These are phyloP conservation scores for Microtus richardsoni DNA, from an alignment of 2,113 vertebrate species.

Conservation along the genomic window DNA sequence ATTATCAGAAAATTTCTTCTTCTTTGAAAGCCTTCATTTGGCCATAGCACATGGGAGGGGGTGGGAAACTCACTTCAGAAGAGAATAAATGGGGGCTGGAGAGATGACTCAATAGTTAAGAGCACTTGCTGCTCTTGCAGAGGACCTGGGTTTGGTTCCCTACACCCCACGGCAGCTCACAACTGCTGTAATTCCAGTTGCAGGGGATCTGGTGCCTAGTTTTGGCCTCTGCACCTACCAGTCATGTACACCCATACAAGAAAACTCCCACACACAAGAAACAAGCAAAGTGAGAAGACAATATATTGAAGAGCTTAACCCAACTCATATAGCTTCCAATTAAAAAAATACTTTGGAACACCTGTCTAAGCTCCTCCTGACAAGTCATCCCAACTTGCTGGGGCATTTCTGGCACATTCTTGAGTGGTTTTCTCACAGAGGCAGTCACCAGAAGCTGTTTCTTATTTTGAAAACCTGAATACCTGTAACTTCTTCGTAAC, in stretches of 20 bases:
- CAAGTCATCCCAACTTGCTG: not conserved
- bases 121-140: not conserved
- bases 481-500: slow-evolving; percentile 18
- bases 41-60: not conserved
- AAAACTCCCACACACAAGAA: not conserved
- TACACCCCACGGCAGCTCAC: not conserved
- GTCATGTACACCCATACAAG: not conserved
- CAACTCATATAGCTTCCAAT: slow-evolving; percentile 18
- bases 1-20: not conserved
- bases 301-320: not conserved
- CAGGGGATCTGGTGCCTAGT: not conserved
- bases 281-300: not conserved
- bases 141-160: not conserved
- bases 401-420: slow-evolving; percentile 39
- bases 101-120: not conserved
- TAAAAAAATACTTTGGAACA: slow-evolving; percentile 16
- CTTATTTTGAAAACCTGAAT: slow-evolving; percentile 43
- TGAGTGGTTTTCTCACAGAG: slow-evolving; percentile 34
- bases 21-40: slow-evolving; percentile 27
- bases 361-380: not conserved
- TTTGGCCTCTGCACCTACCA: too few relatives aligned
- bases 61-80: not conserved
- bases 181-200: not conserved
- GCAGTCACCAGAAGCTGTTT: slow-evolving; percentile 45
- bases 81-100: not conserved